These are phyloP conservation scores for Hydrotaea diabolus DNA, from an alignment of 2,888 invertebrate species.

Conservation along the genomic window DNA sequence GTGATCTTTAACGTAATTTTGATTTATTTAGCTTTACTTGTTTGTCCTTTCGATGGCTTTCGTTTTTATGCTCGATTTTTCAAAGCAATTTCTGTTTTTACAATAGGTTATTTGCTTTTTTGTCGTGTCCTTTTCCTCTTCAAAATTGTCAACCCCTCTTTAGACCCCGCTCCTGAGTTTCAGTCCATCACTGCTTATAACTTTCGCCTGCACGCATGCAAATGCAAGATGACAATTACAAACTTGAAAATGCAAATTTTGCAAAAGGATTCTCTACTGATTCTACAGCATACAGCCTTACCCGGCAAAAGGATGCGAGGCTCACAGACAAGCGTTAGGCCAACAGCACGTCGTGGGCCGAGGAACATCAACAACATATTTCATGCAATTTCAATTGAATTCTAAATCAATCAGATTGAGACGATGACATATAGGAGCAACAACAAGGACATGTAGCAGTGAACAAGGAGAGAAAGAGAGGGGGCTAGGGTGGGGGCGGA, in stretches of 20 bases:
- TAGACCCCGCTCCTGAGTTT: not conserved
- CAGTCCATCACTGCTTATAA: not conserved
- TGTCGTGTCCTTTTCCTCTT: no score
- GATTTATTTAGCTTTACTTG: no score
- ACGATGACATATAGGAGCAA: conserved; percentile 59
- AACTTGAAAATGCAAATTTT: conserved; percentile 77
- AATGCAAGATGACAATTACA: conserved; percentile 54
- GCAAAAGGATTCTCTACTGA: conserved; percentile 73
- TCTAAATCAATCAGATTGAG: conserved; percentile 80
- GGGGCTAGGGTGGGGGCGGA: conserved; percentile 15
- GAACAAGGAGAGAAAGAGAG: not conserved
- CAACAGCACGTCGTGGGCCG: not conserved
- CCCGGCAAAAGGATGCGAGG: not conserved
- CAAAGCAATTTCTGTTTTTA: no score
- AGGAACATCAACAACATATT: conserved; percentile 74
- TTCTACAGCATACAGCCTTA: conserved; percentile 7
- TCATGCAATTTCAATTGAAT: conserved; percentile 80
- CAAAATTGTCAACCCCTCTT: no score
- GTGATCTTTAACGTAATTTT: no score
- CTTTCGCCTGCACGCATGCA: conserved; percentile 27
- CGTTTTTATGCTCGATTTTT: no score
- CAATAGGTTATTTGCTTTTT: no score
- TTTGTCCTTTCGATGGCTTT: no score
- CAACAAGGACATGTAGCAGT: not conserved
- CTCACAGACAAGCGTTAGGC: not conserved